Conservation (phyloP, 2,113 vertebrate genomes). For the Salvator merianae region DNA sequence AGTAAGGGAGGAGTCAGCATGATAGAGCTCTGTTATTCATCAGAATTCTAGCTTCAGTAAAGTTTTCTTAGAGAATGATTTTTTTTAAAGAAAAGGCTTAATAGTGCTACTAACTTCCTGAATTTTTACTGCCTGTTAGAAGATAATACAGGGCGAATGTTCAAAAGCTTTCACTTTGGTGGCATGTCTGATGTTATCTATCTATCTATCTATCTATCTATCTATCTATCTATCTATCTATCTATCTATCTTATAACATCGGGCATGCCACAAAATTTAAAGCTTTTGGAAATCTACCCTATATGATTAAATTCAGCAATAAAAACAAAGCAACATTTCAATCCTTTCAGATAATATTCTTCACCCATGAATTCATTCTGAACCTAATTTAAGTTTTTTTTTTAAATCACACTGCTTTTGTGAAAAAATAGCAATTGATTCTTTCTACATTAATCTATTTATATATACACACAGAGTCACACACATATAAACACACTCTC, state of each 20-base stretch:
- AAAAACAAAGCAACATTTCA: slow-evolving; percentile 10
- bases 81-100: slow-evolving; percentile 34
- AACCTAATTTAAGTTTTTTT: background rate
- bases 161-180: slow-evolving; percentile 13
- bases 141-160: slow-evolving; percentile 45
- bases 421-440: slow-evolving; percentile 24
- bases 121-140: background rate
- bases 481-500: background rate
- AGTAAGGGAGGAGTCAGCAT: slow-evolving; percentile 47
- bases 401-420: background rate
- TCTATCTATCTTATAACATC: slow-evolving; percentile 52
- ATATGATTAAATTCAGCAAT: slow-evolving; percentile 30
- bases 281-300: slow-evolving; percentile 39
- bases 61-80: slow-evolving; percentile 23
- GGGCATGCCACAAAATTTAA: background rate
- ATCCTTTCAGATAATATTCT: slow-evolving; percentile 35
- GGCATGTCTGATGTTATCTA: too few relatives aligned
- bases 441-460: background rate
- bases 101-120: slow-evolving; percentile 8
- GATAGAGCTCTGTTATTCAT: slow-evolving; percentile 47
- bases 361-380: background rate
- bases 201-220: too few relatives aligned
- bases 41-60: slow-evolving; percentile 37
- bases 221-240: too few relatives aligned
- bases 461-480: background rate